Percentiles rank a stretch among this genome's conserved stretches.
Evolutionary conservation across 2,113 vertebrate species (phyloP).

Genomic region (Himantopus leucocephalus): DNA sequence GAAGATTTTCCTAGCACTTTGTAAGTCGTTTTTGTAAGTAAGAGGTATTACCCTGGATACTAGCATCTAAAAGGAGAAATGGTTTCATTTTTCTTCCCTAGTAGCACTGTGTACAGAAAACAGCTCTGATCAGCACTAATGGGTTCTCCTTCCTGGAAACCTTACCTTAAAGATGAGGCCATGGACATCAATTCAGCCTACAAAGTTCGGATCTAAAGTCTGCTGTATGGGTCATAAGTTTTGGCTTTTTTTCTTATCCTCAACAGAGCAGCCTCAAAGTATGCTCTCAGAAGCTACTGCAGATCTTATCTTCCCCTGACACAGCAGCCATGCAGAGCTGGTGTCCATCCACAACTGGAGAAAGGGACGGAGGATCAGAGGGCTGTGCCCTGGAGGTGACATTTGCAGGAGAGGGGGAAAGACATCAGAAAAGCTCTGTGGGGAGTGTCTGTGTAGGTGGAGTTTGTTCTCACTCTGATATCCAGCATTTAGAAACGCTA

Average conservation of each 20-base stretch:
- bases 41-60: background rate
- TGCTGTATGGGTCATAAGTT: background rate
- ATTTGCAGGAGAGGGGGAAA: background rate
- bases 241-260: background rate
- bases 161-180: background rate
- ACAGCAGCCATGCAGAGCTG: background rate
- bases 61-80: background rate
- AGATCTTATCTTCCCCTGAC: background rate
- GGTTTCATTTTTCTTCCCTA: background rate
- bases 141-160: background rate
- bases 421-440: background rate
- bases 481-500: background rate
- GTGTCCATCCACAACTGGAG: background rate
- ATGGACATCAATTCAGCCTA: background rate
- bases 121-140: background rate
- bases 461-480: constrained; percentile 29
- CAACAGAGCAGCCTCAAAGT: background rate
- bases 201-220: background rate
- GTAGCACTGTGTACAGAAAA: background rate
- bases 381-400: background rate
- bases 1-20: background rate
- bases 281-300: background rate
- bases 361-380: background rate
- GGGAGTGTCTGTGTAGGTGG: background rate
- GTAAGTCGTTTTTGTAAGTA: background rate